Conservation (phyloP, 2,797 vertebrate genomes). For the Pseudochirops cupreus region DNA sequence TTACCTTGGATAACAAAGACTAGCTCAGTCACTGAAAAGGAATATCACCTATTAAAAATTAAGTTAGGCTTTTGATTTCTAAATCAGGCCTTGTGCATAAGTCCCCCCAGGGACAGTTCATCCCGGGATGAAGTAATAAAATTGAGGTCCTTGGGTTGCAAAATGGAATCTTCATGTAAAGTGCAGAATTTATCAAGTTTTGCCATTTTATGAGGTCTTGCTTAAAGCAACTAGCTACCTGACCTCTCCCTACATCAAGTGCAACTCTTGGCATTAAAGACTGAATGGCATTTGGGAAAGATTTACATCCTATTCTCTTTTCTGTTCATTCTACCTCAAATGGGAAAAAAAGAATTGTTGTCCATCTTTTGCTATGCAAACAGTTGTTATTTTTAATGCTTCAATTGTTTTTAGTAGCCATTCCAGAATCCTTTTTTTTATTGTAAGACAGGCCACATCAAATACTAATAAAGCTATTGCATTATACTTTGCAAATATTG, state of each 20-base stretch:
- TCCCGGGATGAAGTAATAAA: background rate
- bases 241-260: background rate
- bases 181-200: background rate
- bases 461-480: background rate
- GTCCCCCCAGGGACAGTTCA: background rate
- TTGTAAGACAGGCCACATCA: background rate
- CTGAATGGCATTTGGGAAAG: background rate
- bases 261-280: background rate
- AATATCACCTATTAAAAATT: background rate
- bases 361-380: background rate
- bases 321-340: background rate
- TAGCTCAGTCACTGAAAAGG: background rate
- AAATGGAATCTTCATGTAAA: background rate
- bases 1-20: background rate
- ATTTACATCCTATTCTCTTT: background rate
- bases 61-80: background rate
- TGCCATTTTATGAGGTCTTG: background rate
- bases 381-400: background rate
- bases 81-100: background rate
- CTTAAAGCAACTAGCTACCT: background rate
- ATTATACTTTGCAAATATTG: background rate
- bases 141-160: background rate
- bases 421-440: background rate
- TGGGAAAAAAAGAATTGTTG: background rate
- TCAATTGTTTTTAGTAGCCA: background rate